Evolutionary conservation across 2,797 vertebrate genomes (phyloP).

Genomic region (Gymnodraco acuticeps): DNA sequence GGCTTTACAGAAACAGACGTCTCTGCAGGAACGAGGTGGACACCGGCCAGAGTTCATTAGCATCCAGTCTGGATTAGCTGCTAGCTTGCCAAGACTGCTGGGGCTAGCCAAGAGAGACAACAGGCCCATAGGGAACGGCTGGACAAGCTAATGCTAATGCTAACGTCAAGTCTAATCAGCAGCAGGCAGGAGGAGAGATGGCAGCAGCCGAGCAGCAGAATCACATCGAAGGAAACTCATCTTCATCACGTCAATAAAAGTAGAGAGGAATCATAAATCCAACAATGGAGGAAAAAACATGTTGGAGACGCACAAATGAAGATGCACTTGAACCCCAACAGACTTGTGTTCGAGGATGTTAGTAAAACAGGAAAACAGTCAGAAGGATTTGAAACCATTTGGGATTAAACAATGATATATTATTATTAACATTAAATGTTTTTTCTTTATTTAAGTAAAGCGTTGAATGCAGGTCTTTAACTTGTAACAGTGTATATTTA

Average conservation of each 20-base stretch:
- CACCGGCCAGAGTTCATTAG: slow-evolving; percentile 74
- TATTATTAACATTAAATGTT: no score
- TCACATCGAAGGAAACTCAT: slow-evolving; percentile 48
- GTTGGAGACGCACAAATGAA: background rate
- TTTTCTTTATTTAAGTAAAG: no score
- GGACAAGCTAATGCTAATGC: slow-evolving; percentile 71
- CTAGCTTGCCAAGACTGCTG: slow-evolving; percentile 66
- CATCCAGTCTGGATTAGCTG: slow-evolving; percentile 75
- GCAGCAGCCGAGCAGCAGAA: slow-evolving; percentile 26
- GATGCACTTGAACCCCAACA: no score
- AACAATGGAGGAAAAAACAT: slow-evolving; percentile 4
- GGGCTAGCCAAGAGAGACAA: slow-evolving; percentile 72
- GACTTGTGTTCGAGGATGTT: no score
- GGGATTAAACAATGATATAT: no score
- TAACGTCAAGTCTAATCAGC: slow-evolving; percentile 69
- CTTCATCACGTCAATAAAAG: slow-evolving; percentile 39
- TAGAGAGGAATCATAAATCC: background rate
- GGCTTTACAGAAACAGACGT: slow-evolving; percentile 68
- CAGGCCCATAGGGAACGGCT: slow-evolving; percentile 58
- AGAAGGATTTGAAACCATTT: no score
- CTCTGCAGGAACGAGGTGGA: slow-evolving; percentile 71
- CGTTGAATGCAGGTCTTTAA: no score
- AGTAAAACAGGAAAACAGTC: no score
- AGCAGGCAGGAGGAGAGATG: slow-evolving; percentile 42
- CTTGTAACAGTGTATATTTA: no score